Evolutionary conservation across 1,140 invertebrate genomes (phyloP).

Genomic region (Dendroctonus ponderosae): DNA sequence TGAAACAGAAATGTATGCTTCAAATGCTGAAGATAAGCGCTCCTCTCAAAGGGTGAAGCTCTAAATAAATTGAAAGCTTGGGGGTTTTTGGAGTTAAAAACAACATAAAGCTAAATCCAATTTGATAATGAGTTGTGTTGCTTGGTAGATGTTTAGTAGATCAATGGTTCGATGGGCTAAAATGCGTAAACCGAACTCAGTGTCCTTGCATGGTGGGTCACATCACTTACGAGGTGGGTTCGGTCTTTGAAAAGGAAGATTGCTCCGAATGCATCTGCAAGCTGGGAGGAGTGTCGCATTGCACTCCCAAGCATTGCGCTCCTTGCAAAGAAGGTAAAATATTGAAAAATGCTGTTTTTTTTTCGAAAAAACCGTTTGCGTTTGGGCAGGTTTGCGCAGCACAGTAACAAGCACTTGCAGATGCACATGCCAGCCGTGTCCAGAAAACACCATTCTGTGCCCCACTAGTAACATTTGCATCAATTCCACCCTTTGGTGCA

Average conservation of each 20-base stretch:
- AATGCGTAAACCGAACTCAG: slow-evolving; percentile 64
- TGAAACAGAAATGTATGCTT: no score
- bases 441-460: slow-evolving; percentile 63
- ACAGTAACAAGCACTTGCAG: slow-evolving; percentile 60
- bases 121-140: no score
- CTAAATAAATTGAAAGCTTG: neutral
- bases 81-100: slow-evolving; percentile 44
- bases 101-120: slow-evolving; percentile 2
- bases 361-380: neutral
- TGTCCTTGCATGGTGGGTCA: slow-evolving; percentile 76
- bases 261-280: slow-evolving; percentile 78
- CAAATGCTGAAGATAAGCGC: no score
- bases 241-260: slow-evolving; percentile 64
- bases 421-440: slow-evolving; percentile 74
- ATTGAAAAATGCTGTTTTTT: neutral
- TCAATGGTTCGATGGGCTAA: slow-evolving; percentile 68
- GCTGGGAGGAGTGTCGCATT: slow-evolving; percentile 66
- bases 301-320: slow-evolving; percentile 66
- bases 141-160: slow-evolving; percentile 37
- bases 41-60: no score
- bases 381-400: slow-evolving; percentile 54
- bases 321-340: slow-evolving; percentile 57
- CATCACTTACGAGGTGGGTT: slow-evolving; percentile 65
- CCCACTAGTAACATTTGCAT: slow-evolving; percentile 75
- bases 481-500: slow-evolving; percentile 69